These are phyloP conservation scores for Perca fluviatilis DNA, from an alignment of 2,113 vertebrate genomes.

Conservation along the genomic window DNA sequence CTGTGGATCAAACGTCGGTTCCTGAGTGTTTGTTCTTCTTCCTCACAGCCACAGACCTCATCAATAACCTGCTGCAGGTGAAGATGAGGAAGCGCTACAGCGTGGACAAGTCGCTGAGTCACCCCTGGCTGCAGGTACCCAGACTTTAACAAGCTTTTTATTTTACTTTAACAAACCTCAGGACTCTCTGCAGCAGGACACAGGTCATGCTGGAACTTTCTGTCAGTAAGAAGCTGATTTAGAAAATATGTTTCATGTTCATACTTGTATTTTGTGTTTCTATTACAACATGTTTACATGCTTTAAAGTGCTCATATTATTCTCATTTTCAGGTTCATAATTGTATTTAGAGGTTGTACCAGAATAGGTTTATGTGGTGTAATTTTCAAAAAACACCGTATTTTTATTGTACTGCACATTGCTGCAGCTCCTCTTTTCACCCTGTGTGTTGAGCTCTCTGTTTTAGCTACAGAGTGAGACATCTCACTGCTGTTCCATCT, in stretches of 20 bases:
- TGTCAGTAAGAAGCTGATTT: neutral
- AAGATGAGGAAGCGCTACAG: constrained; percentile 98
- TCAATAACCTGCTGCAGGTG: constrained; percentile 97
- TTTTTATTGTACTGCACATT: too few species aligned
- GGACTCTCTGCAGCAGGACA: neutral
- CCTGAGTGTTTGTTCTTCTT: constrained; percentile 21
- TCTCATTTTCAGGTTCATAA: too few species aligned
- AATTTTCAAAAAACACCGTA: too few species aligned
- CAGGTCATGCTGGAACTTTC: neutral
- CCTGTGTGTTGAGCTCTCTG: too few species aligned
- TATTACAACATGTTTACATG: too few species aligned
- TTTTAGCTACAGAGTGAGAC: too few species aligned
- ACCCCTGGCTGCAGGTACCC: constrained; percentile 95
- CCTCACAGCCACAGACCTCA: constrained; percentile 91
- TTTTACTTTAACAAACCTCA: neutral
- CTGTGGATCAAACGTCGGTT: neutral
- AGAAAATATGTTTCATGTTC: neutral
- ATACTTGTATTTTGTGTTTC: too few species aligned
- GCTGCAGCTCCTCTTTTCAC: too few species aligned
- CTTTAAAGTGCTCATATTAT: too few species aligned
- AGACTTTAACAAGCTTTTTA: neutral
- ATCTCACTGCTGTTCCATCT: too few species aligned
- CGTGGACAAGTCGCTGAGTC: constrained; percentile 96
- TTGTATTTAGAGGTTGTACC: too few species aligned
- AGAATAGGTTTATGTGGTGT: too few species aligned